Percentiles rank a stretch among this genome's conserved stretches.
Conservation (phyloP, 2,888 invertebrate species). For the Cataglyphis altisquamis region DNA sequence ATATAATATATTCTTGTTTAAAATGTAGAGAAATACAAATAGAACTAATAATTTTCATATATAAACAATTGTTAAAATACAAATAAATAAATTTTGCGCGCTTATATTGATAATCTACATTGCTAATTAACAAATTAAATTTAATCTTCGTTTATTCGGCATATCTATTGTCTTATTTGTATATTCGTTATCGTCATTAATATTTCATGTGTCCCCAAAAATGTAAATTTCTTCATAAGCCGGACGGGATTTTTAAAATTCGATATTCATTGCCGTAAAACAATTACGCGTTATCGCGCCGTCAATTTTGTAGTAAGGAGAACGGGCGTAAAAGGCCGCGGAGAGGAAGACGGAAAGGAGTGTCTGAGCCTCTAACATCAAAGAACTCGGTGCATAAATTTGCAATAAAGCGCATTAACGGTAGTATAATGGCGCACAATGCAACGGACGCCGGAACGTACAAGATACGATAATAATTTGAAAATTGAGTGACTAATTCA, state of each 20-base stretch:
- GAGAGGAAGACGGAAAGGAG: slow-evolving; percentile 23
- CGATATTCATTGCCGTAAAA: slow-evolving; percentile 78
- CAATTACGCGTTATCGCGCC: slow-evolving; percentile 74
- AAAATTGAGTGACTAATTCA: slow-evolving; percentile 69
- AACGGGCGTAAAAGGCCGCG: neutral
- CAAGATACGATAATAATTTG: slow-evolving; percentile 66
- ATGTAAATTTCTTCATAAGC: slow-evolving; percentile 27
- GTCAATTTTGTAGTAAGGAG: slow-evolving; percentile 64
- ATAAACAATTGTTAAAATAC: neutral
- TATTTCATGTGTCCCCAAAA: slow-evolving; percentile 31
- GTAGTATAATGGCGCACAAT: slow-evolving; percentile 69
- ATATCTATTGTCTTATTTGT: slow-evolving; percentile 16
- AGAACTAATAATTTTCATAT: slow-evolving; percentile 3
- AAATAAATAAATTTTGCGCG: neutral
- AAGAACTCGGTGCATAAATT: slow-evolving; percentile 78
- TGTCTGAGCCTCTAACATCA: slow-evolving; percentile 59
- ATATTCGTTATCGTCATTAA: slow-evolving; percentile 35
- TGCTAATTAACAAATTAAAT: slow-evolving; percentile 5
- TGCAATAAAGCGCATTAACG: slow-evolving; percentile 77
- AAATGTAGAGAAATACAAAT: neutral
- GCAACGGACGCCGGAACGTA: slow-evolving; percentile 48
- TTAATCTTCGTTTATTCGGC: neutral
- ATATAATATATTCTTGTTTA: neutral
- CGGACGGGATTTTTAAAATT: slow-evolving; percentile 63
- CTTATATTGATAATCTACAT: slow-evolving; percentile 5